These are phyloP conservation scores for Drosophila subobscura DNA, from an alignment of 1,140 invertebrate genomes.

Conservation along the genomic window DNA sequence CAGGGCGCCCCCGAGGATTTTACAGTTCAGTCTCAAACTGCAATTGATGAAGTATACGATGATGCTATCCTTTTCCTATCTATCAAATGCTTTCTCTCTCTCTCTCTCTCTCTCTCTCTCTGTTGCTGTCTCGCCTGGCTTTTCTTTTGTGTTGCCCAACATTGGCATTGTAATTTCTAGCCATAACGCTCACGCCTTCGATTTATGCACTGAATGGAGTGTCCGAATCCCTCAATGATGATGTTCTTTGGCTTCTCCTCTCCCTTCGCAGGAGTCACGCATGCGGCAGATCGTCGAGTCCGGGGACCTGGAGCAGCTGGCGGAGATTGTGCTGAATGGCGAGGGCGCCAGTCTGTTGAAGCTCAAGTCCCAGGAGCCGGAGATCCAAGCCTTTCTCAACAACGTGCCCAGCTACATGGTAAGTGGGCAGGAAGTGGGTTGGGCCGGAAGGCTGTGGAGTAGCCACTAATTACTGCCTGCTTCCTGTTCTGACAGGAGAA, in stretches of 20 bases:
- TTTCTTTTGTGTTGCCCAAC: slow-evolving; percentile 26
- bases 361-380: slow-evolving; percentile 89
- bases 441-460: slow-evolving; percentile 16
- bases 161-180: slow-evolving; percentile 12
- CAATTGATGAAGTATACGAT: slow-evolving; percentile 82
- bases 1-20: slow-evolving; percentile 86
- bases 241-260: slow-evolving; percentile 13
- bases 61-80: slow-evolving; percentile 56
- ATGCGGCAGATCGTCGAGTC: slow-evolving; percentile 87
- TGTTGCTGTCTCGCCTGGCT: slow-evolving; percentile 27
- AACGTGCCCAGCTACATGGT: slow-evolving; percentile 96
- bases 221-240: background rate
- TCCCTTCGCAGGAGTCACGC: slow-evolving; percentile 84
- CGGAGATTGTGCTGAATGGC: slow-evolving; percentile 93
- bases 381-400: slow-evolving; percentile 94
- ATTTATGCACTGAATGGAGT: slow-evolving; percentile 16
- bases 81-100: slow-evolving; percentile 7
- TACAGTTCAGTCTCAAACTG: slow-evolving; percentile 84
- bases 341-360: slow-evolving; percentile 91
- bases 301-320: slow-evolving; percentile 94
- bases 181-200: slow-evolving; percentile 27
- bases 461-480: slow-evolving; percentile 32
- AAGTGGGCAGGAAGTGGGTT: slow-evolving; percentile 59
- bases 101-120: slow-evolving; percentile 6
- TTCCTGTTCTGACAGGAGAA: slow-evolving; percentile 87